Base-by-base conservation (phyloP, 2,113 vertebrate genomes). In the Lepus americanus region DNA sequence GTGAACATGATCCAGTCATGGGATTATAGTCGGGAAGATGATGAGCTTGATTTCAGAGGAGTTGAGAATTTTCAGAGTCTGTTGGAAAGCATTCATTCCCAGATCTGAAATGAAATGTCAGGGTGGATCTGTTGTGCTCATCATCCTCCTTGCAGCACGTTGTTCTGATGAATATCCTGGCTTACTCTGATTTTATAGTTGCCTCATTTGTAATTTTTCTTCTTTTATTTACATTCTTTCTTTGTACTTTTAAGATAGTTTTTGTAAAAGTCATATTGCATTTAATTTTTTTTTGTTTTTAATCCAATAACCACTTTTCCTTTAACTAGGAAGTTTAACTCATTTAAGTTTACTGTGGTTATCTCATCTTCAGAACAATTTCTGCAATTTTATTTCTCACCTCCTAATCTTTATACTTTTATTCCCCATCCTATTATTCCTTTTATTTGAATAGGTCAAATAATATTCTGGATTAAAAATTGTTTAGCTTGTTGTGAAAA, bases 21-120 rank as follows among this genome's bases (percentile, higher is more conserved):
- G 94, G 55, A 96, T 94, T 66, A 79, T 87, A 91, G 87, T 79
- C 59, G 96, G 55, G 72, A 96, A 95, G 67, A 95, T 82, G 29
- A 33, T 25, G 44, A 90, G 69, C 0, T 92, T 66, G 27, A n/a
- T n/a, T 39, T 96, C 88, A 55, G 96, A 96, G 51, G 61, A 70
- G 77, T 64, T 92, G 86, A 80, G 33, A 59, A 23, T 29, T 17
- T 49, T 0, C 89, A 90, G 63, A 66, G 67, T 90, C 61, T 69
- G 23, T 59, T 80, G 11, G 14, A 63, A 88, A 90, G 36, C 27
- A 76, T 77, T 66, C 78, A 55, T 63, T 87, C 3, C 29, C 27
- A 79, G 44, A 61, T 74, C 61, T 82, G 77, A 94, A 96, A 64
- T 77, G 59, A 53, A 14, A 74, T 23, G 67, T 84, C 25, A 49